These are phyloP conservation scores for Hyposoter dolosus DNA, from an alignment of 2,888 invertebrate species.

Conservation along the genomic window DNA sequence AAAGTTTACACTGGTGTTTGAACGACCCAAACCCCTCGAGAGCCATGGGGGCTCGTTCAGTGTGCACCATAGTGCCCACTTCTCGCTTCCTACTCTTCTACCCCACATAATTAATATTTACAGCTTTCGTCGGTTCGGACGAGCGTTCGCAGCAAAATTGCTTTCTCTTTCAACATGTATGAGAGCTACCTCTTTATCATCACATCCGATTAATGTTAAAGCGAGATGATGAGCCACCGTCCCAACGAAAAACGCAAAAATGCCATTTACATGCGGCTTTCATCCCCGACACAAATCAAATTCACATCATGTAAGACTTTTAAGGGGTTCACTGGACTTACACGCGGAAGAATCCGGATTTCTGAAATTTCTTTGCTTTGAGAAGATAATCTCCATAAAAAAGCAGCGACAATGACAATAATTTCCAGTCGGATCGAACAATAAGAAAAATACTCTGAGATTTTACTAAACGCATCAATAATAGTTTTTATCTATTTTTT, in stretches of 20 bases:
- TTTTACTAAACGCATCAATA: too few relatives aligned
- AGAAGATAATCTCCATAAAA: too few relatives aligned
- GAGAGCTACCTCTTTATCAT: constrained; percentile 28
- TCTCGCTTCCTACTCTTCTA: neutral
- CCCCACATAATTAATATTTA: constrained; percentile 26
- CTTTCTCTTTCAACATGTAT: constrained; percentile 21
- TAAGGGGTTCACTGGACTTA: neutral
- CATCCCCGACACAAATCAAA: neutral
- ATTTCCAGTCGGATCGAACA: too few relatives aligned
- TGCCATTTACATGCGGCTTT: neutral
- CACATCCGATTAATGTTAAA: constrained; percentile 26
- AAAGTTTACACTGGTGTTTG: neutral
- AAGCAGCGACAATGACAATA: too few relatives aligned
- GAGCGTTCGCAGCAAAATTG: constrained; percentile 44
- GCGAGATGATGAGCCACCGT: neutral
- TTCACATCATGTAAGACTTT: neutral
- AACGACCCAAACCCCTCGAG: neutral
- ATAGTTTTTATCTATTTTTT: too few relatives aligned
- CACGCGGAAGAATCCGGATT: neutral
- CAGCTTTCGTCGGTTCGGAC: constrained; percentile 17
- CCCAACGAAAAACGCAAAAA: neutral
- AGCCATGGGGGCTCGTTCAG: neutral
- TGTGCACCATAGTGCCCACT: neutral
- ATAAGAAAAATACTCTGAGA: too few relatives aligned
- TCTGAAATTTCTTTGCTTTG: too few relatives aligned